phyloP scores from a whole-genome alignment of 2,888 invertebrate species.

The Slavum lentiscoides region DNA sequence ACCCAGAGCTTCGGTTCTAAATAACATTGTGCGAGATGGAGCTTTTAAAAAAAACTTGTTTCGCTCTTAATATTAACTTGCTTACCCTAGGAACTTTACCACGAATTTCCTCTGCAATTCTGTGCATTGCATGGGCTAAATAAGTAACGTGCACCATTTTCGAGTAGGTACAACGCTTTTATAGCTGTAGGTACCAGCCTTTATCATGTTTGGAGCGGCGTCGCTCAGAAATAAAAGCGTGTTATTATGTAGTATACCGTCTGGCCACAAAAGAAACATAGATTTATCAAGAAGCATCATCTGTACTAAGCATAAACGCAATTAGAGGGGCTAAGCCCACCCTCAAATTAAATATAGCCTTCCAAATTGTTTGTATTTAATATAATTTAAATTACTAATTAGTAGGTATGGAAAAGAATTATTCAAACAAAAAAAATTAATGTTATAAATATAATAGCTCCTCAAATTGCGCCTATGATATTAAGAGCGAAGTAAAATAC shows the following conservation, averaged over 20 bases:
- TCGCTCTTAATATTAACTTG: slow-evolving; percentile 56
- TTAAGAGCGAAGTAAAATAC: too few relatives aligned
- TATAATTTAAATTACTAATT: too few relatives aligned
- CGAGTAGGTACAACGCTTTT: not conserved
- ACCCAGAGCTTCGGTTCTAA: slow-evolving; percentile 57
- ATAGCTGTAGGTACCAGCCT: not conserved
- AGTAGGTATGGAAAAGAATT: too few relatives aligned
- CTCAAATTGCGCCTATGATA: too few relatives aligned
- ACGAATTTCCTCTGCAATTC: slow-evolving; percentile 49
- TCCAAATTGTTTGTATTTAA: too few relatives aligned
- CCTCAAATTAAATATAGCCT: too few relatives aligned
- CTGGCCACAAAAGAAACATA: slow-evolving; percentile 33
- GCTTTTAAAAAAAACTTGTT: slow-evolving; percentile 58
- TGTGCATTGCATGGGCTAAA: not conserved
- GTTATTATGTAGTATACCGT: slow-evolving; percentile 1
- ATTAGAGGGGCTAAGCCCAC: too few relatives aligned
- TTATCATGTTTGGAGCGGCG: not conserved
- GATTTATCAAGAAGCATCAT: slow-evolving; percentile 18
- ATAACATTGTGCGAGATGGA: slow-evolving; percentile 57
- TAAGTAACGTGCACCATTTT: not conserved
- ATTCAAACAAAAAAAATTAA: too few relatives aligned
- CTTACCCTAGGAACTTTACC: slow-evolving; percentile 55
- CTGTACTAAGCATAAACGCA: too few relatives aligned
- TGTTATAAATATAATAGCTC: too few relatives aligned
- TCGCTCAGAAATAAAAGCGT: slow-evolving; percentile 2